Conservation (phyloP, 2,888 invertebrate genomes). For the Thalpophila matura region DNA sequence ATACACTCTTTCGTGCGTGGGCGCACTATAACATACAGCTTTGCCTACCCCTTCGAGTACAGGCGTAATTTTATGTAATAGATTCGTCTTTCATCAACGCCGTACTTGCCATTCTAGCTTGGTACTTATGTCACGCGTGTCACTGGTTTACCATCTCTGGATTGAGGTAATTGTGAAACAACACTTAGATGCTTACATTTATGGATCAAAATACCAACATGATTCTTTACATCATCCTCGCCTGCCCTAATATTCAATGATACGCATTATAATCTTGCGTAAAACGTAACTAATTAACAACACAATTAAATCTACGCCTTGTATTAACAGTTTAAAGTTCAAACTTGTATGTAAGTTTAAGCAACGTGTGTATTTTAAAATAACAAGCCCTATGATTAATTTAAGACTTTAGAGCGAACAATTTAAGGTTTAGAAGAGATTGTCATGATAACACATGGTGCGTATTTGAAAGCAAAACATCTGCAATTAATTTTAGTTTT, state of each 20-base stretch:
- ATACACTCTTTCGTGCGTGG: too few relatives aligned
- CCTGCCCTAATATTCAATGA: slow-evolving; percentile 27
- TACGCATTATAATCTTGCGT: slow-evolving; percentile 31
- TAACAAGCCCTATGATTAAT: neutral
- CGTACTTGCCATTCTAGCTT: too few relatives aligned
- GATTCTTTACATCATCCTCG: slow-evolving; percentile 40
- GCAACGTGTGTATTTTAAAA: slow-evolving; percentile 14
- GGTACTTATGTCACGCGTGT: too few relatives aligned
- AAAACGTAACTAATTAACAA: slow-evolving; percentile 28
- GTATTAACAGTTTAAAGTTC: neutral
- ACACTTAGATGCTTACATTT: neutral
- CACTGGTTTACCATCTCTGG: slow-evolving; percentile 8
- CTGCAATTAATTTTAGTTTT: slow-evolving; percentile 9
- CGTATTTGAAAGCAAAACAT: neutral
- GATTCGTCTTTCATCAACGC: too few relatives aligned
- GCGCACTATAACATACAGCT: too few relatives aligned
- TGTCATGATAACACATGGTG: neutral
- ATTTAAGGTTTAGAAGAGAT: slow-evolving; percentile 17
- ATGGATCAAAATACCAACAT: slow-evolving; percentile 39
- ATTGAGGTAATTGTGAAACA: slow-evolving; percentile 6
- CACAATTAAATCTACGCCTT: slow-evolving; percentile 7
- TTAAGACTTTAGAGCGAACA: neutral
- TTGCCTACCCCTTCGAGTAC: too few relatives aligned
- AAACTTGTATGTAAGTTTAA: neutral
- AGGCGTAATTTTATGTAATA: too few relatives aligned